Base-by-base conservation (phyloP, 2,113 vertebrate genomes). In the Cichladusa arquata region DNA sequence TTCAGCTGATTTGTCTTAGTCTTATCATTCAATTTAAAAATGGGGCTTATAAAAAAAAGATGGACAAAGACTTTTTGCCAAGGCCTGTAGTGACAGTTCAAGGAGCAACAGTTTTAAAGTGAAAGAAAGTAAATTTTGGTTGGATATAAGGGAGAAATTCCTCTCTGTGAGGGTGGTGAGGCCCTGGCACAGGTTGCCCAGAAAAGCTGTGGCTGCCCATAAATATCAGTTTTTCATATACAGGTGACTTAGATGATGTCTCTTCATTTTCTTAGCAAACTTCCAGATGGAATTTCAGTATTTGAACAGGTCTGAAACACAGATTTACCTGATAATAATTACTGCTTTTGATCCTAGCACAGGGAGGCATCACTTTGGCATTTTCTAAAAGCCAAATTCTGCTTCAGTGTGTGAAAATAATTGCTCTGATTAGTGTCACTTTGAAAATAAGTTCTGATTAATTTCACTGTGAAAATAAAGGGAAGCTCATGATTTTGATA, bases 1-100 rank as follows among this genome's bases (percentile, higher is more conserved):
- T 93, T 95, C 96, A 29, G 28, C 67, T 62, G 79, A 92, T 97
- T 96, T 97, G 81, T 96, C 92, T 91, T 29, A 70, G 87, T 89
- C 76, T 72, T 70, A 82, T 31, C 36, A 33, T 79, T 78, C 78
- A 42, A 1, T 77, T 28, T 56, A 13, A 65, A 62, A 86, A 78
- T 34, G 33, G 25, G n/a, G 5, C 19, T 62, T n/a, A 28, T 38
- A 29, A 78, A 67, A 81, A 78, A 88, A 16, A 71, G 67, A 38
- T 25, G 45, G 44, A 65, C 12, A 62, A 72, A 62, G 67, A 36
- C 19, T 61, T 89, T 88, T 70, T 84, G n/a, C 60, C 28, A 44
- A n/a, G 47, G 25, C 28, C 33, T 87, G 25, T 36, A 57, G 54
- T 45, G 69, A 20, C 42, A 90, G 72, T 54, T 61, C 64, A 91